These are phyloP conservation scores for Drosophila dunni DNA, from an alignment of 1,140 invertebrate species.

Conservation along the genomic window DNA sequence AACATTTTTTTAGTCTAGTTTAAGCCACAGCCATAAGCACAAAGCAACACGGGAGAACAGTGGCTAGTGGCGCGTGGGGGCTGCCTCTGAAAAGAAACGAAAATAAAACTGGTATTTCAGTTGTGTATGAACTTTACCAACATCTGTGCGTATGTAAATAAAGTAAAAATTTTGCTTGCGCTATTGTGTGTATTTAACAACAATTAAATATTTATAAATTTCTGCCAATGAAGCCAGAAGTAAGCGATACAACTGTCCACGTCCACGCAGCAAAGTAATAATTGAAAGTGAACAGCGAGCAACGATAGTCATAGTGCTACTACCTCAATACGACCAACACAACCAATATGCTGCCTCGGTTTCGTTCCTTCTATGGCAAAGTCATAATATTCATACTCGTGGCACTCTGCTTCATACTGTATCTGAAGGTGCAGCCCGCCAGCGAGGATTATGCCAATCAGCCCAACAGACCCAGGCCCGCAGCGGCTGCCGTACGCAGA, in stretches of 20 bases:
- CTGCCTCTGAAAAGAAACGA: conserved; percentile 21
- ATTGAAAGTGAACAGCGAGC: conserved; percentile 37
- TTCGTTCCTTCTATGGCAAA: conserved; percentile 83
- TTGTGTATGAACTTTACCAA: conserved; percentile 42
- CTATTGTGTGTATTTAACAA: neutral
- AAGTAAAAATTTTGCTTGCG: conserved; percentile 2
- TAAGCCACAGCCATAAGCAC: conserved; percentile 65
- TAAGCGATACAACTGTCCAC: conserved; percentile 35
- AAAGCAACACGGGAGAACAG: conserved; percentile 20
- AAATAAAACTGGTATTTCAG: conserved; percentile 43
- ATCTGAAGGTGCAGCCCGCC: conserved; percentile 72
- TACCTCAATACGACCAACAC: conserved; percentile 58
- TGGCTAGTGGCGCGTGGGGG: neutral
- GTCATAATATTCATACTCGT: conserved; percentile 77
- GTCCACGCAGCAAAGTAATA: conserved; percentile 55
- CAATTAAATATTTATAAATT: neutral
- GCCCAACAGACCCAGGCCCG: conserved; percentile 7
- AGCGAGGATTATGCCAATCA: conserved; percentile 30
- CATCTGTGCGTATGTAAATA: conserved; percentile 31
- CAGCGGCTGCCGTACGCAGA: conserved; percentile 25
- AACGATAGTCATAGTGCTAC: conserved; percentile 50
- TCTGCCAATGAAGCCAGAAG: conserved; percentile 58
- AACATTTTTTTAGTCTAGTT: conserved; percentile 79
- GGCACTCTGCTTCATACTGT: conserved; percentile 76
- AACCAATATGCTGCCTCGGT: conserved; percentile 79